phyloP scores from a whole-genome alignment of 1,140 invertebrate species.

The Saccostrea cuccullata region DNA sequence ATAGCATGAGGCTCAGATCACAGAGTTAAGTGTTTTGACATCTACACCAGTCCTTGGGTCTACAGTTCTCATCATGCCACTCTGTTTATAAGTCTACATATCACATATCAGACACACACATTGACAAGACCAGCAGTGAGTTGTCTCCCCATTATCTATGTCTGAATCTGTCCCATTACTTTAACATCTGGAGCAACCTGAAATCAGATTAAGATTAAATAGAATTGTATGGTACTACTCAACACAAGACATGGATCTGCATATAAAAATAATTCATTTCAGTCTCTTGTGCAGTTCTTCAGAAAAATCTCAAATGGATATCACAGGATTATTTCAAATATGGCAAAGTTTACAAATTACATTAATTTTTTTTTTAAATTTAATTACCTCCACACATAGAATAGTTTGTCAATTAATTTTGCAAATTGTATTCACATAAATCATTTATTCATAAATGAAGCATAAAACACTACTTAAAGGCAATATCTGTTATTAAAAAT shows the following conservation, averaged over 20 bases:
- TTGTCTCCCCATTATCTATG: neutral
- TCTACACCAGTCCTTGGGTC: neutral
- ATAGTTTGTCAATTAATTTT: no score
- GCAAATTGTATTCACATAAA: no score
- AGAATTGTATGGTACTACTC: no score
- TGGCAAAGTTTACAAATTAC: neutral
- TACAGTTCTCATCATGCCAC: no score
- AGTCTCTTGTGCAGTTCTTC: neutral
- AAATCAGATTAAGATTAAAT: slow-evolving; percentile 39
- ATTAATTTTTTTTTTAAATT: no score
- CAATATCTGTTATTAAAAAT: no score
- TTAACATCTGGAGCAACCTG: slow-evolving; percentile 76
- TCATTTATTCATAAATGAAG: no score
- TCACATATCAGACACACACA: neutral
- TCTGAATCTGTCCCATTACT: slow-evolving; percentile 74
- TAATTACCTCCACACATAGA: no score
- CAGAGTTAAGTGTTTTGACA: neutral
- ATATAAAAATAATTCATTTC: neutral
- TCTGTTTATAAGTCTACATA: no score
- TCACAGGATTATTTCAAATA: neutral
- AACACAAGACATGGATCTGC: no score
- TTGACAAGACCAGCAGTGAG: neutral
- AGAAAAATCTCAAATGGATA: neutral
- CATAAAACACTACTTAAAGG: neutral
- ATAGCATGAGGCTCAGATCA: neutral